Evolutionary conservation across 2,113 vertebrate species (phyloP), one percentile per base, ranked within the genome.

Genomic region (Riparia riparia): DNA sequence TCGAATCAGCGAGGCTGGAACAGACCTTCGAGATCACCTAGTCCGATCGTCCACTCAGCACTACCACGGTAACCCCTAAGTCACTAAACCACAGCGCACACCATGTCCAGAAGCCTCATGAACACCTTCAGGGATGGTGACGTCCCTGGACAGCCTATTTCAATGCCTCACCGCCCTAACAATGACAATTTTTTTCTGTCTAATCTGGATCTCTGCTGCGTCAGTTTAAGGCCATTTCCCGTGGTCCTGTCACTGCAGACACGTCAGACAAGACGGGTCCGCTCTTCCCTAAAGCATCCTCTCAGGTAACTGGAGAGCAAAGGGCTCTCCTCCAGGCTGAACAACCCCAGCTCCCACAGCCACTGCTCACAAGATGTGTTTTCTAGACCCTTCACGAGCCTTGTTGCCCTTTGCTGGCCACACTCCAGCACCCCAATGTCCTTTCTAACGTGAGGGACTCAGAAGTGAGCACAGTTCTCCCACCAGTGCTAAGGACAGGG

Each of bases 221-320:
- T 60, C 29, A 14, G 28, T 24, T 41, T n/a, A 29, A 60, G 18
- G 60, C 45, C 22, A 1, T 45, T 51, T 74, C 18, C 60, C 58
- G 22, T 29, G 45, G 13, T 47, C 1, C 10, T n/a, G 28, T 31
- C 53, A 17, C 51, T 25, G 45, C 32, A 82, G 51, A 51, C 22
- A 19, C 0, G 0, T 22, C 32, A n/a, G 39, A 29, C 10, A 10
- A 28, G 32, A 14, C 3, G 0, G 0, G 17, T 5, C n/a, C 24
- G 12, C n/a, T 8, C 11, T 19, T 60, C 61, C 34, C 45, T 21
- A 1, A 13, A 31, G 61, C 21, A 31, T n/a, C 45, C 24, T 20
- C 11, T 14, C n/a, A 41, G 19, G 44, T 12, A 19, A 22, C 2
- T 26, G 53, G 39, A 31, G 53, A 47, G 78, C 39, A 6, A 1